Evolutionary conservation across 2,888 invertebrate species (phyloP).

Genomic region (Sphaerophoria rueppellii): DNA sequence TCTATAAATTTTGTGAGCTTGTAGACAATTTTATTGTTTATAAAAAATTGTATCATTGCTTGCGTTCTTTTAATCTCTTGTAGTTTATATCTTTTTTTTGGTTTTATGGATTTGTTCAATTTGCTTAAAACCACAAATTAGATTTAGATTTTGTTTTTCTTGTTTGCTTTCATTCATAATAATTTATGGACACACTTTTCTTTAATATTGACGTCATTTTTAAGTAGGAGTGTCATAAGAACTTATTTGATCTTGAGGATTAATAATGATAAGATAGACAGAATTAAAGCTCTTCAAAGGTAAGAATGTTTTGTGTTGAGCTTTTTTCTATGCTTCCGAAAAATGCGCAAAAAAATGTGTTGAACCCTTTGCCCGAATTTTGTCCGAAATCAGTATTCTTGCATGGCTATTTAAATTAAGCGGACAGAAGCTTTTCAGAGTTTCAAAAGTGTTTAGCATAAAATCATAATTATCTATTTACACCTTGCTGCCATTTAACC

Average conservation of each 20-base stretch:
- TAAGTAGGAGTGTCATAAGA: slow-evolving; percentile 7
- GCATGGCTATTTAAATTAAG: too few species aligned
- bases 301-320: background rate
- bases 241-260: background rate
- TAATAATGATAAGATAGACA: too few species aligned
- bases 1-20: slow-evolving; percentile 6
- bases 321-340: too few species aligned
- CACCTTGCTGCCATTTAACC: too few species aligned
- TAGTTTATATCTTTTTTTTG: slow-evolving; percentile 4
- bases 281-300: background rate
- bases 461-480: too few species aligned
- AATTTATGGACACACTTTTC: slow-evolving; percentile 31
- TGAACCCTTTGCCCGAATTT: too few species aligned
- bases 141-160: slow-evolving; percentile 1
- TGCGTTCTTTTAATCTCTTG: slow-evolving; percentile 23
- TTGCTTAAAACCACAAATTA: slow-evolving; percentile 25
- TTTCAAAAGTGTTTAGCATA: too few species aligned
- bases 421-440: too few species aligned
- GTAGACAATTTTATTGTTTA: slow-evolving; percentile 21
- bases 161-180: slow-evolving; percentile 40
- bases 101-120: background rate
- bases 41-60: slow-evolving; percentile 32
- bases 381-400: too few species aligned
- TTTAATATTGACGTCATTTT: slow-evolving; percentile 20
- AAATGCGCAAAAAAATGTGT: too few species aligned